Percentiles rank a stretch among this genome's conserved stretches.
phyloP scores from a whole-genome alignment of 2,797 vertebrate species.

The Mycteria americana region DNA sequence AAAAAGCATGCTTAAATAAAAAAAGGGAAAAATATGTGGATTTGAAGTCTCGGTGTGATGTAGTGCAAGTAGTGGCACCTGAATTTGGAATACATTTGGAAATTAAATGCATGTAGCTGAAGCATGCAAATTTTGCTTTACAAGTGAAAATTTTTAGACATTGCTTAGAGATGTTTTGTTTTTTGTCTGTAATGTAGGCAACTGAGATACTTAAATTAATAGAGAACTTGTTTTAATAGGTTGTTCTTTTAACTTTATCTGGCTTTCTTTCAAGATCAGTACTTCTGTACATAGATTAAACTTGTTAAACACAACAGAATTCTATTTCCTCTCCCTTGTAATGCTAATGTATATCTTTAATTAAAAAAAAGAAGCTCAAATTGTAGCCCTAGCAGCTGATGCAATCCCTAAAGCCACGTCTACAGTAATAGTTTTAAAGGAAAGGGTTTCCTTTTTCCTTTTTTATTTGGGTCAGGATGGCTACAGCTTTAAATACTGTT shows the following conservation, averaged over 20 bases:
- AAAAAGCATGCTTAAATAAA: background rate
- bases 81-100: background rate
- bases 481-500: constrained; percentile 62
- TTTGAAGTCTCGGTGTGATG: background rate
- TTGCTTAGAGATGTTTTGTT: background rate
- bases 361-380: background rate
- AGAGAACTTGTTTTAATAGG: background rate
- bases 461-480: constrained; percentile 44
- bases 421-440: constrained; percentile 28
- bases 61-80: background rate
- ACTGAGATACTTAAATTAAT: background rate
- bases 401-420: constrained; percentile 53
- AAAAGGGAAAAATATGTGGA: background rate
- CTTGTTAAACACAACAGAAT: background rate
- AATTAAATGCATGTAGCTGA: background rate
- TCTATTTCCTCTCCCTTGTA: background rate
- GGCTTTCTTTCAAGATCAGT: background rate
- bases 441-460: constrained; percentile 35
- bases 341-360: background rate
- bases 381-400: constrained; percentile 33
- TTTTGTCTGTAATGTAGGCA: background rate
- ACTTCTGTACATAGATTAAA: background rate
- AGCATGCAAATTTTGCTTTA: background rate
- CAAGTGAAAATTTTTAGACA: background rate
- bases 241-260: background rate